Percentiles rank a stretch among this genome's conserved stretches.
These are phyloP conservation scores for Holotrichia oblita DNA, from an alignment of 1,140 invertebrate genomes.

Conservation along the genomic window DNA sequence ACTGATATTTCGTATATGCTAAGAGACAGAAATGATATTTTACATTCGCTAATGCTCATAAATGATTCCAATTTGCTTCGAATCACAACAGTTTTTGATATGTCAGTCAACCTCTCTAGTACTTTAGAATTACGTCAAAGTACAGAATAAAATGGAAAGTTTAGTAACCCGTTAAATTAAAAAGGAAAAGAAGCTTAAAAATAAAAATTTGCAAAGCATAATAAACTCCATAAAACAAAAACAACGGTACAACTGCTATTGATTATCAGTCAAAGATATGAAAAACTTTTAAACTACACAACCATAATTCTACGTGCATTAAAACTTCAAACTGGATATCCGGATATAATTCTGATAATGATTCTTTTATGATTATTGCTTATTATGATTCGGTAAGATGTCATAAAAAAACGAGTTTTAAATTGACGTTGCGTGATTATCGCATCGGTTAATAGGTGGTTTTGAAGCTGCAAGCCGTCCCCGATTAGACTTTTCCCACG, in stretches of 20 bases:
- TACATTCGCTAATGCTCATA: no score
- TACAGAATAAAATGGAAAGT: no score
- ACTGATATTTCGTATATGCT: no score
- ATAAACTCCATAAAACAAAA: no score
- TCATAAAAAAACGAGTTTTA: constrained; percentile 2
- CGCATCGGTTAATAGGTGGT: constrained; percentile 4
- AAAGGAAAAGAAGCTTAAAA: neutral
- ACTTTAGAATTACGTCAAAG: no score
- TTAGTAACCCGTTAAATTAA: no score
- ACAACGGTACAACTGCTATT: neutral
- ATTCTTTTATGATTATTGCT: constrained; percentile 14
- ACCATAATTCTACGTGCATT: no score
- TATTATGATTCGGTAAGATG: constrained; percentile 2
- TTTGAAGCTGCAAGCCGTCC: neutral
- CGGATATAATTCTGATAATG: neutral
- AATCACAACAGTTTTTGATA: no score
- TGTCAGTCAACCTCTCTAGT: no score
- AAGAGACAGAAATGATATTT: no score
- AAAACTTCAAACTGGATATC: neutral
- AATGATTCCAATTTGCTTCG: no score
- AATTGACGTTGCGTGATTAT: constrained; percentile 7
- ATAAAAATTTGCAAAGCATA: neutral
- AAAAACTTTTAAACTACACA: neutral
- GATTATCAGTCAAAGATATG: neutral
- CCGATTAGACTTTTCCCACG: neutral